phyloP scores from a whole-genome alignment of 1,140 invertebrate genomes.

The Formica exsecta region DNA sequence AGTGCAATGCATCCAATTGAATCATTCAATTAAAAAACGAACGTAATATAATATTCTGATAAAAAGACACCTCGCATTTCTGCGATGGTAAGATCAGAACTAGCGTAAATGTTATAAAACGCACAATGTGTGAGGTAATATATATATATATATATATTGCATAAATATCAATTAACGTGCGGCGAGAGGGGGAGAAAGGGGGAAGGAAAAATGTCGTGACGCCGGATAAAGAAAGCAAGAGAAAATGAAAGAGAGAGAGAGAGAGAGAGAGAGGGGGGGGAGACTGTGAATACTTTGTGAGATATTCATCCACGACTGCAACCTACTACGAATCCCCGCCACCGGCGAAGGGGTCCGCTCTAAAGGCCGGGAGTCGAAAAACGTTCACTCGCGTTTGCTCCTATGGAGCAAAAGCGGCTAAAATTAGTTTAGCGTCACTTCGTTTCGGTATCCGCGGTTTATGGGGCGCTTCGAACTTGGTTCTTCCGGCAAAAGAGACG shows the following conservation, averaged over 20 bases:
- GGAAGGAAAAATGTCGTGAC: constrained; percentile 7
- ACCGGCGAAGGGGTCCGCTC: neutral
- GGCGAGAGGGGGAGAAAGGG: neutral
- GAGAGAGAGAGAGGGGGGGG: neutral
- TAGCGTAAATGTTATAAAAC: constrained; percentile 37
- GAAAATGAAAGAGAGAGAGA: neutral
- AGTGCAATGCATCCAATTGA: neutral
- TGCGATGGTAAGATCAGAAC: constrained; percentile 2
- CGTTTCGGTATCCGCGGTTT: constrained; percentile 52
- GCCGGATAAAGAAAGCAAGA: neutral
- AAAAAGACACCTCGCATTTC: neutral
- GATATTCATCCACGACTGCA: constrained; percentile 37
- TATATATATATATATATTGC: no score
- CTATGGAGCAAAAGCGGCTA: constrained; percentile 29
- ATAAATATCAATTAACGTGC: constrained; percentile 68
- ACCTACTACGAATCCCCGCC: neutral
- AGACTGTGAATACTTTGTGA: constrained; percentile 11
- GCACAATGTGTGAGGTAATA: neutral
- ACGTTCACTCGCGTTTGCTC: neutral
- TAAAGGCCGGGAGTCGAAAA: constrained; percentile 26
- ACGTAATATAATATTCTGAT: neutral
- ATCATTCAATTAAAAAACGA: neutral
- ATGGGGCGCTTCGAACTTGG: constrained; percentile 48
- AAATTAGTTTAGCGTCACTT: constrained; percentile 66
- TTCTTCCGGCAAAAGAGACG: constrained; percentile 41